phyloP scores from a whole-genome alignment of 2,888 invertebrate genomes.

The Leucophora obtusa region DNA sequence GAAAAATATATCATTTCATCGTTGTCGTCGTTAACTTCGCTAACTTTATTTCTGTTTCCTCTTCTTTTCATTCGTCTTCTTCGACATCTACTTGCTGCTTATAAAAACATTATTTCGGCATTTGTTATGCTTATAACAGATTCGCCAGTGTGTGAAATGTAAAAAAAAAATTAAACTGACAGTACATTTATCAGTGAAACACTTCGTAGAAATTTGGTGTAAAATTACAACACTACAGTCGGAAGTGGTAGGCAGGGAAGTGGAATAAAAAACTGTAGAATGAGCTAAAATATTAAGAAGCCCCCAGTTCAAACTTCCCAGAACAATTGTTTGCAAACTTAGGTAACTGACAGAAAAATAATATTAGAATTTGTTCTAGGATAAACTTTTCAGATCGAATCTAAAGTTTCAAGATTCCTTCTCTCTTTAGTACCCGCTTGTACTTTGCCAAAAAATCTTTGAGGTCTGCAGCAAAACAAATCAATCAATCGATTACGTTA shows the following conservation, averaged over 20 bases:
- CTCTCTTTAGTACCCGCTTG: too few relatives aligned
- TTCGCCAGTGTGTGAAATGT: constrained; percentile 46
- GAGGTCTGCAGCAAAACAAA: too few relatives aligned
- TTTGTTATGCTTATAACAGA: constrained; percentile 49
- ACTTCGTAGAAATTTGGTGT: constrained; percentile 3
- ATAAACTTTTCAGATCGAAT: too few relatives aligned
- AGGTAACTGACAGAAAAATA: too few relatives aligned
- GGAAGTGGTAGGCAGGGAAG: not conserved
- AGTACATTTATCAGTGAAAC: constrained; percentile 23
- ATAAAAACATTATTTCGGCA: constrained; percentile 43
- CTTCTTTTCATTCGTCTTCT: constrained; percentile 1
- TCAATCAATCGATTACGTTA: too few relatives aligned
- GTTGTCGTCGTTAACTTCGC: constrained; percentile 2
- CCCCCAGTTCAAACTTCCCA: too few relatives aligned
- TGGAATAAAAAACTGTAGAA: too few relatives aligned
- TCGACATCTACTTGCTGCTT: constrained; percentile 26
- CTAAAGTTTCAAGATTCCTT: too few relatives aligned
- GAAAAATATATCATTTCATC: constrained; percentile 53
- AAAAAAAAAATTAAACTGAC: constrained; percentile 11
- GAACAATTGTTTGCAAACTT: too few relatives aligned
- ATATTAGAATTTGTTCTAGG: too few relatives aligned
- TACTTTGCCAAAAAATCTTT: too few relatives aligned
- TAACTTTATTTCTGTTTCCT: constrained; percentile 25
- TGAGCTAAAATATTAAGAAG: too few relatives aligned
- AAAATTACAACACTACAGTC: constrained; percentile 12